Evolutionary conservation across 2,888 invertebrate species (phyloP), one percentile per base, ranked within the genome.

Genomic region (Caenorhabditis doughertyi): DNA sequence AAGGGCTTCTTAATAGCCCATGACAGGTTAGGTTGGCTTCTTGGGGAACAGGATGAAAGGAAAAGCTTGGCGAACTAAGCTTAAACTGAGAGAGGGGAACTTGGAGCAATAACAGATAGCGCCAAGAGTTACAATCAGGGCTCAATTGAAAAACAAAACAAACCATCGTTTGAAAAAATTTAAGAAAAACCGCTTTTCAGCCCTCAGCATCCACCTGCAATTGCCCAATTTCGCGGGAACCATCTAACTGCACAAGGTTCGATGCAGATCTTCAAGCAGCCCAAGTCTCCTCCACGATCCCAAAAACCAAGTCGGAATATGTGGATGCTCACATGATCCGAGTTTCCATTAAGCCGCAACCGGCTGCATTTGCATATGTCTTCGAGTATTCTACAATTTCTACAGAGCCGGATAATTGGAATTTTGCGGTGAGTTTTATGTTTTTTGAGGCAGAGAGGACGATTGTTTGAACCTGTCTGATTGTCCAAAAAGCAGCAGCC

Each of bases 381-480:
- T 90, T 90, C 77, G 90, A 90, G 74, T 90, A 87, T 64, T 89
- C 90, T 5, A 87, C 87, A 0, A 84, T 90, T 42, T 88, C 87
- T 58, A 87, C 84, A 0, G 77, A 88, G 42, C 85, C 84, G 21
- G 87, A 89, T 53, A 84, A 87, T 21, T 90, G 90, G 90, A 86
- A 85, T 23, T 90, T 90, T 83, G 90, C 90, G 55, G 90, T 90
- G 29, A 73, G 88, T n/a, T n/a, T n/a, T n/a, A n/a, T n/a, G n/a
- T n/a, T n/a, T n/a, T n/a, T n/a, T n/a, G n/a, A n/a, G n/a, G n/a
- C n/a, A n/a, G n/a, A n/a, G n/a, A n/a, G n/a, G n/a, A n/a, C n/a
- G n/a, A n/a, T n/a, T n/a, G n/a, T n/a, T n/a, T n/a, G n/a, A n/a
- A n/a, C n/a, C n/a, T n/a, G n/a, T n/a, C n/a, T n/a, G n/a, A n/a